These are phyloP conservation scores for Drosophila mulleri DNA, from an alignment of 2,888 invertebrate species.

Conservation along the genomic window DNA sequence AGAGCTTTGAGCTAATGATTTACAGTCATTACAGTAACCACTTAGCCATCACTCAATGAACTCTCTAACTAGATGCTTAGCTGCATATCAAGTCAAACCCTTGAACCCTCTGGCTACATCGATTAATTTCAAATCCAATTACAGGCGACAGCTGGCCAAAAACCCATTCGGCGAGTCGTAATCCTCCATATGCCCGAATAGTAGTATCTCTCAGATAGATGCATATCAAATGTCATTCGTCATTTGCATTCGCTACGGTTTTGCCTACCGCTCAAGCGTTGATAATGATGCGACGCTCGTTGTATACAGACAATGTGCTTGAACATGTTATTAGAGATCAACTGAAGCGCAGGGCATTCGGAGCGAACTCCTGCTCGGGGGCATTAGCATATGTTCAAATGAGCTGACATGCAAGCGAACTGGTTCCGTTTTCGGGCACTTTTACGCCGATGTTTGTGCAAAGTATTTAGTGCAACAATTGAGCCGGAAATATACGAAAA, in stretches of 20 bases:
- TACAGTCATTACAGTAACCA: neutral
- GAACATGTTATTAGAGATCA: constrained; percentile 37
- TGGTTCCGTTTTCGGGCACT: constrained; percentile 52
- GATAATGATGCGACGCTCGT: constrained; percentile 56
- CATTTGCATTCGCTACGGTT: constrained; percentile 66
- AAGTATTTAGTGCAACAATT: constrained; percentile 78
- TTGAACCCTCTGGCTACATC: neutral
- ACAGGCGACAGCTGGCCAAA: constrained; percentile 41
- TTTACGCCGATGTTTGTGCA: constrained; percentile 54
- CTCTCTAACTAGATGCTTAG: constrained; percentile 29
- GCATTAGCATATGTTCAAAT: constrained; percentile 59
- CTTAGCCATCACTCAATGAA: neutral
- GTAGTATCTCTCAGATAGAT: constrained; percentile 55
- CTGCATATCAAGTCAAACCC: constrained; percentile 7
- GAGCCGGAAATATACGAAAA: constrained; percentile 68
- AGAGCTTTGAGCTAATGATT: neutral
- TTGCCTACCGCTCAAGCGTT: constrained; percentile 59
- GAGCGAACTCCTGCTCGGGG: constrained; percentile 35
- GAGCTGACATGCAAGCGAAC: constrained; percentile 58
- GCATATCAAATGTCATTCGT: constrained; percentile 69
- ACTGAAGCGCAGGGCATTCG: constrained; percentile 28
- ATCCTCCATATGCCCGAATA: constrained; percentile 2
- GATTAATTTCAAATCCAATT: constrained; percentile 35
- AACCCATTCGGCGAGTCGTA: constrained; percentile 12
- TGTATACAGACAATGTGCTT: constrained; percentile 36